Evolutionary conservation across 2,113 vertebrate species (phyloP), one percentile per base, ranked within the genome.

Genomic region (Rhizomys pruinosus): DNA sequence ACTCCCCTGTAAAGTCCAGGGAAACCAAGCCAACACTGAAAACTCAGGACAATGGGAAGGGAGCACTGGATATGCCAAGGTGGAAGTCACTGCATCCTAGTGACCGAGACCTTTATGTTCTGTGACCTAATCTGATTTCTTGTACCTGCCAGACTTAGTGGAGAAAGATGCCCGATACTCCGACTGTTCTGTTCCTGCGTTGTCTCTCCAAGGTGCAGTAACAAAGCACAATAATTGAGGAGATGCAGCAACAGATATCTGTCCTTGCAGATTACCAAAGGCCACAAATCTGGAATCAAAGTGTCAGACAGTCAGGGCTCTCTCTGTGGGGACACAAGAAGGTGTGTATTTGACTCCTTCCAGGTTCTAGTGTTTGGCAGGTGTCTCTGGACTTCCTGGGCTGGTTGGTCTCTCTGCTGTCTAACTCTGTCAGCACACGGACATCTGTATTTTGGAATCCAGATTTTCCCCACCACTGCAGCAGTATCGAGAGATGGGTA

Each of bases 331-430:
- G 39, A 13, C 37, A 11, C 10, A 37, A 2, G 22, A 3, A 73
- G 12, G 1, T 0, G 12, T 8, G 15, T 47, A 2, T 1, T 1
- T 5, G 11, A 0, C 19, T 42, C 16, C 29, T 44, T n/a, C n/a
- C n/a, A 7, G 10, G 0, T 27, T n/a, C 29, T 19, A 3, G 11
- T n/a, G 12, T 10, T 3, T 3, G 25, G 1, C 19, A 6, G 12
- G 15, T 1, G 1, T 71, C 7, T 16, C 13, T 6, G 16, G 32
- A 0, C 0, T 4, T 5, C 17, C 32, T 20, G 7, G 11, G 7
- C 34, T 42, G 74, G 17, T 2, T 52, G 0, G 1, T 10, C 0
- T 1, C 6, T 1, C 0, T 4, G 19, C 57, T 52, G 37, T n/a
- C n/a, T 64, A 42, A 5, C 11, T n/a, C 11, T 0, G 0, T 34